Evolutionary conservation across 2,888 invertebrate species (phyloP).

Genomic region (Branchipolynoe longqiensis): DNA sequence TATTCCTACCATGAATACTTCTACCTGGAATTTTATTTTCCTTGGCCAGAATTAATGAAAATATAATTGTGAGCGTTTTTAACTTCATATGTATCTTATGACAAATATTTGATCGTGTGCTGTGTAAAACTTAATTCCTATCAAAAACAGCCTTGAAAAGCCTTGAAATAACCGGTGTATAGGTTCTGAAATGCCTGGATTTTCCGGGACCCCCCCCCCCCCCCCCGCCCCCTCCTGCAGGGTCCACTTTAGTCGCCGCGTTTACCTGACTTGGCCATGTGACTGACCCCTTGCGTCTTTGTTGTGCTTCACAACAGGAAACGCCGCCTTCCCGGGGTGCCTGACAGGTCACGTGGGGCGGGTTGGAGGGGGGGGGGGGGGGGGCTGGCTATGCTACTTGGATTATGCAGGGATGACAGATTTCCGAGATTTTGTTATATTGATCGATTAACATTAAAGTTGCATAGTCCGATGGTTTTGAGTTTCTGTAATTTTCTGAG

Average conservation of each 20-base stretch:
- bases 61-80: too few relatives aligned
- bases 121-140: too few relatives aligned
- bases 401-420: too few relatives aligned
- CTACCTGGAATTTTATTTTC: too few relatives aligned
- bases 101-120: too few relatives aligned
- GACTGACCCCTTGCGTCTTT: background rate
- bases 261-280: too few relatives aligned
- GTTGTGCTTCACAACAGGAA: background rate
- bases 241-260: too few relatives aligned
- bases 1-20: too few relatives aligned
- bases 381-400: conserved; percentile 5
- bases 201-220: too few relatives aligned
- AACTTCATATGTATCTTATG: too few relatives aligned
- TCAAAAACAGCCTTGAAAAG: background rate
- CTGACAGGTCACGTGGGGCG: conserved; percentile 2
- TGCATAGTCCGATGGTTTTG: too few relatives aligned
- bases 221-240: background rate
- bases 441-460: background rate
- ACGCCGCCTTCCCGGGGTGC: background rate
- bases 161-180: background rate
- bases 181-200: background rate
- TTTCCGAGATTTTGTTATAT: background rate
- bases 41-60: too few relatives aligned
- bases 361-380: background rate
- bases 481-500: background rate